Percentiles rank a stretch among this genome's conserved stretches.
These are phyloP conservation scores for Sander lucioperca DNA, from an alignment of 2,113 vertebrate species.

Conservation along the genomic window DNA sequence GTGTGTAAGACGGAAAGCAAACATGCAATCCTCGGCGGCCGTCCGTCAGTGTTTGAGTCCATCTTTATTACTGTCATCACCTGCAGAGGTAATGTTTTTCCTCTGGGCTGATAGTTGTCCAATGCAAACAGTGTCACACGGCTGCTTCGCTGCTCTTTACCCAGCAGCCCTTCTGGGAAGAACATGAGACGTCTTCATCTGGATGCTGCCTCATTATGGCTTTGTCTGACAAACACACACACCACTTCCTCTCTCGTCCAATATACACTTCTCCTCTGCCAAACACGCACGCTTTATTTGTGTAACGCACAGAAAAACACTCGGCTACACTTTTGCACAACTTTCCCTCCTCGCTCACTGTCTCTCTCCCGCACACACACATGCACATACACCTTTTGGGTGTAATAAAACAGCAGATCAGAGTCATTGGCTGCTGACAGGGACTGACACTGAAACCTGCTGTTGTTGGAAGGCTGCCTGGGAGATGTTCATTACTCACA, in stretches of 20 bases:
- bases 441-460: slow-evolving; percentile 74
- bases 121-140: slow-evolving; percentile 65
- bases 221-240: slow-evolving; percentile 57
- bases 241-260: slow-evolving; percentile 37
- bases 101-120: slow-evolving; percentile 58
- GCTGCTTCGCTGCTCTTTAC: slow-evolving; percentile 64
- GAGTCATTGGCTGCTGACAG: slow-evolving; percentile 79
- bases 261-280: slow-evolving; percentile 26
- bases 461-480: slow-evolving; percentile 76
- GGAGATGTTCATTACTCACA: slow-evolving; percentile 84
- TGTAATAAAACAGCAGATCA: slow-evolving; percentile 81
- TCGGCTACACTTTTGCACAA: slow-evolving; percentile 31
- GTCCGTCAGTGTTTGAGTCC: slow-evolving; percentile 49
- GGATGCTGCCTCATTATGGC: slow-evolving; percentile 71
- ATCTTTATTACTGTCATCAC: slow-evolving; percentile 72
- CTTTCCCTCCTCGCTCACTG: background rate
- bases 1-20: slow-evolving; percentile 37
- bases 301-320: slow-evolving; percentile 17
- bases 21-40: slow-evolving; percentile 39
- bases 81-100: slow-evolving; percentile 48
- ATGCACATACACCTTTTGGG: slow-evolving; percentile 60
- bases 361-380: background rate
- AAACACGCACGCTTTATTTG: slow-evolving; percentile 33
- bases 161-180: slow-evolving; percentile 58
- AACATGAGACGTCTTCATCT: slow-evolving; percentile 69